Conservation (phyloP, 1,140 invertebrate genomes). For the Pseudomyrmex concolor region DNA sequence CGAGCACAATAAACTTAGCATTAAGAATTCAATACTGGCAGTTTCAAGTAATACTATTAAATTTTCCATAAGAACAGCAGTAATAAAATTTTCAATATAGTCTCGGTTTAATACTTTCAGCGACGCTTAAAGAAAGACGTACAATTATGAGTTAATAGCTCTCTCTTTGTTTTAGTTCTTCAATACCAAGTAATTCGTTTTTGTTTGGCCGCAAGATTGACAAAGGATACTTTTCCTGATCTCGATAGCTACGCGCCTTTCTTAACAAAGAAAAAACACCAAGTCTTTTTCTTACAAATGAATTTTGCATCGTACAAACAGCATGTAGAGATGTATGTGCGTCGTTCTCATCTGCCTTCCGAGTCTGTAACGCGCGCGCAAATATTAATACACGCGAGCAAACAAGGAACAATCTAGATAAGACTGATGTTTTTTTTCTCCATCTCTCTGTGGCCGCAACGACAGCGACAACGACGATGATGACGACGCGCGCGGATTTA, state of each 20-base stretch:
- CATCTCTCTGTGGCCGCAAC: background rate
- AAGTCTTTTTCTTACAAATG: background rate
- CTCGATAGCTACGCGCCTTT: background rate
- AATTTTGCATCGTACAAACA: conserved; percentile 32
- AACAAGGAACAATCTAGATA: conserved; percentile 5
- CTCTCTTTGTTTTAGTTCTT: background rate
- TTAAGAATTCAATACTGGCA: conserved; percentile 18
- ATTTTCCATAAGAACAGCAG: conserved; percentile 24
- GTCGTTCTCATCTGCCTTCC: background rate
- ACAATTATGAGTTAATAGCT: conserved; percentile 29
- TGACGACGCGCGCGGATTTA: conserved; percentile 75
- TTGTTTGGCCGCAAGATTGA: background rate
- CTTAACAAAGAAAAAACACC: background rate
- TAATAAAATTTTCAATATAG: conserved; percentile 43
- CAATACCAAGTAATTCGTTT: conserved; percentile 7
- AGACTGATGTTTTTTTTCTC: conserved; percentile 35
- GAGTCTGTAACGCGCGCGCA: background rate
- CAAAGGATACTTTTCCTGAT: too few relatives aligned
- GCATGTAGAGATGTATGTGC: background rate
- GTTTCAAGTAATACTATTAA: conserved; percentile 23
- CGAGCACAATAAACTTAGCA: background rate
- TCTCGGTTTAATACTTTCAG: conserved; percentile 29
- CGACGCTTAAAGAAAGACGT: conserved; percentile 26
- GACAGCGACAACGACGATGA: conserved; percentile 29
- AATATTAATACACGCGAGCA: conserved; percentile 18